Evolutionary conservation across 2,888 invertebrate genomes (phyloP).

Genomic region (Bombylius major): DNA sequence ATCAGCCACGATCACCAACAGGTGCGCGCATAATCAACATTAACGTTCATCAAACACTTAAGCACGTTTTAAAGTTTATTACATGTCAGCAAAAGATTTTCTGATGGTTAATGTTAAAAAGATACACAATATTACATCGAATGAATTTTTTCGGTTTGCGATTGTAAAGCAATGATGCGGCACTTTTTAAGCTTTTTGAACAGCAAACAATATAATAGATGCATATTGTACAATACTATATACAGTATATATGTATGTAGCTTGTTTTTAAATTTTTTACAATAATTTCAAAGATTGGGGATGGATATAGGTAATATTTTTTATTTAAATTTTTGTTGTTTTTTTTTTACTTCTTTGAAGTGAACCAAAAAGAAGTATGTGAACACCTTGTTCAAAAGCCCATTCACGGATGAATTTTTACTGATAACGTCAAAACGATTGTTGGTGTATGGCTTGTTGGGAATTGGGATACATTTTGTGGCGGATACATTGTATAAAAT

Average conservation of each 20-base stretch:
- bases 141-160: too few species aligned
- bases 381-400: constrained; percentile 4
- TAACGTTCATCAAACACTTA: neutral
- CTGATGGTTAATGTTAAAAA: too few species aligned
- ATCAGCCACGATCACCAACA: neutral
- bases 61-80: constrained; percentile 4
- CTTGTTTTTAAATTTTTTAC: too few species aligned
- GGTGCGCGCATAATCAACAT: constrained; percentile 3
- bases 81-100: neutral
- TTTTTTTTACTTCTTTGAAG: neutral
- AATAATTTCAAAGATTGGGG: too few species aligned
- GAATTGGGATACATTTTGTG: neutral
- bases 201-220: too few species aligned
- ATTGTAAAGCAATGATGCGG: too few species aligned
- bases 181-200: too few species aligned
- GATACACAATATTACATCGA: too few species aligned
- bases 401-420: neutral
- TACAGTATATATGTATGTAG: too few species aligned
- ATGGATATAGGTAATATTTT: neutral
- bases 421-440: neutral
- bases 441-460: too few species aligned
- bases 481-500: neutral
- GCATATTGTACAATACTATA: too few species aligned
- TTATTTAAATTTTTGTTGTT: neutral
- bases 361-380: neutral